Percentiles rank a stretch among this genome's conserved stretches.
These are phyloP conservation scores for Tachycineta bicolor DNA, from an alignment of 2,113 vertebrate species.

Conservation along the genomic window DNA sequence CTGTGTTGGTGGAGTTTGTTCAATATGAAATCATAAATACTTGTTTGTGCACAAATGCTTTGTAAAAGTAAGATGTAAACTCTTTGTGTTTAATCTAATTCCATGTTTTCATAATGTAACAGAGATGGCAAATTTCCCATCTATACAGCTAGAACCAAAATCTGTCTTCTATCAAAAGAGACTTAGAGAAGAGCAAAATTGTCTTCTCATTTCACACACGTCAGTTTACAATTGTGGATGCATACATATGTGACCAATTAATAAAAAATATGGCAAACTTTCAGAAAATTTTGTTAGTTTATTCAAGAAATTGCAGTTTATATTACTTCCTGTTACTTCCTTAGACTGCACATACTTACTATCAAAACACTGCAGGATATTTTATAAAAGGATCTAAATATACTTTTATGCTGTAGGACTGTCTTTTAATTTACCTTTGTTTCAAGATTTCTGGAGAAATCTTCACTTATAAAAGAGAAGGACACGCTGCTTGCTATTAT, in stretches of 20 bases:
- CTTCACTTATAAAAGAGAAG: background rate
- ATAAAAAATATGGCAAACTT: accelerated
- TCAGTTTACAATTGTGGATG: background rate
- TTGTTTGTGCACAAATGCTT: background rate
- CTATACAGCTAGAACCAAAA: background rate
- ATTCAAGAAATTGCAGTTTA: background rate
- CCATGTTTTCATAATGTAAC: accelerated
- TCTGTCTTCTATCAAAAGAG: background rate
- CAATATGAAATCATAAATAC: background rate
- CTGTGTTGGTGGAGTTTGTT: background rate
- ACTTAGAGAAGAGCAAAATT: background rate
- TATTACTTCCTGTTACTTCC: background rate
- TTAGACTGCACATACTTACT: background rate
- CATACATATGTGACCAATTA: background rate
- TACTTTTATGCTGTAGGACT: accelerated
- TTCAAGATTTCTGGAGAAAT: background rate
- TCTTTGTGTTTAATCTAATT: background rate
- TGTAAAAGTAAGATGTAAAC: background rate
- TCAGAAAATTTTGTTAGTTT: background rate
- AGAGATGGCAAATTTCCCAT: background rate
- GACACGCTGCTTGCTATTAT: accelerated
- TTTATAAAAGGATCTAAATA: background rate
- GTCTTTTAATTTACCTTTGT: background rate
- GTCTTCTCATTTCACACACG: background rate
- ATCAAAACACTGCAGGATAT: background rate